These are phyloP conservation scores for Rhogogaster chlorosoma DNA, from an alignment of 2,888 invertebrate genomes.

Conservation along the genomic window DNA sequence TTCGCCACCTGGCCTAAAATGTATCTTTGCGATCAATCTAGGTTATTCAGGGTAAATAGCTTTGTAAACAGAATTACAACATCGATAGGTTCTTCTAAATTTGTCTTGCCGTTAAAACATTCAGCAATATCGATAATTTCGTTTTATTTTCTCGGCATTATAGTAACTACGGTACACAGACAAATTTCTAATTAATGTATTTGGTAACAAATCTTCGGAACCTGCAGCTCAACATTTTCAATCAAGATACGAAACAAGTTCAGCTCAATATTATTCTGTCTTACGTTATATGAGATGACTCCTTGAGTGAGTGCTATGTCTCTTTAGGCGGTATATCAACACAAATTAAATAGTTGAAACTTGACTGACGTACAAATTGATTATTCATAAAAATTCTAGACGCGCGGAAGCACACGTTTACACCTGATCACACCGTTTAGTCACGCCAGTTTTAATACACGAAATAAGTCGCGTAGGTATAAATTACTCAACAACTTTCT, in stretches of 20 bases:
- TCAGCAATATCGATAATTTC: not conserved
- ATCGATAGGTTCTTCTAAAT: not conserved
- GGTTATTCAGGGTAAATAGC: not conserved
- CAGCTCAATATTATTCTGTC: not conserved
- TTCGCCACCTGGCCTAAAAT: not conserved
- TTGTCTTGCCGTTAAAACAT: not conserved
- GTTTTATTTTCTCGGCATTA: not conserved
- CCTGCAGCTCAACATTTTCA: not conserved
- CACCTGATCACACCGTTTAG: not conserved
- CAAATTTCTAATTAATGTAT: not conserved
- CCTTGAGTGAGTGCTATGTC: no score
- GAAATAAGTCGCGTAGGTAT: not conserved
- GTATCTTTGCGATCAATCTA: not conserved
- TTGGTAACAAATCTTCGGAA: no score
- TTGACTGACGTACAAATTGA: not conserved
- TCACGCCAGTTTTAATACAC: conserved; percentile 11
- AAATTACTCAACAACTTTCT: not conserved
- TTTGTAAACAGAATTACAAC: not conserved
- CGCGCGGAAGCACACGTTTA: not conserved
- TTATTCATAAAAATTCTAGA: not conserved
- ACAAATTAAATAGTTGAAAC: conserved; percentile 9
- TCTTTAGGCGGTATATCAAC: not conserved
- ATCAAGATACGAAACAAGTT: not conserved
- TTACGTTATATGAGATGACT: not conserved
- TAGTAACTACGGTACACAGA: not conserved